Base-by-base conservation (phyloP, 2,888 invertebrate species). In the Carterocephalus palaemon region DNA sequence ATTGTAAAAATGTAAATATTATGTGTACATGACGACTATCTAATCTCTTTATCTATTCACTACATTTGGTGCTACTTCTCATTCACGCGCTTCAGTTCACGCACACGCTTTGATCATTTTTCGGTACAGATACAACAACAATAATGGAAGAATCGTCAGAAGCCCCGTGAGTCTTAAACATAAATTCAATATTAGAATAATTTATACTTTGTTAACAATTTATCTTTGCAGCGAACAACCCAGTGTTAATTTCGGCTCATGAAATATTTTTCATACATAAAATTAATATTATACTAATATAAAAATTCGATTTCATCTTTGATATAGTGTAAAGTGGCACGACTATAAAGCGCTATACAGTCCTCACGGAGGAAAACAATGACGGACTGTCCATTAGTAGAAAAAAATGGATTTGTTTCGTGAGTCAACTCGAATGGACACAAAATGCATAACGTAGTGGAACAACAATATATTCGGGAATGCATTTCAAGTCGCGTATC, bases 61-160 rank as follows among this genome's bases (percentile, higher is more conserved):
- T 34, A 8, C 12, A 36, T 29, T 36, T 7, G 9, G 15, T 29
- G 20, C 20, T 41, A 20, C 8, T 33, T 19, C 19, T 16, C n/a
- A 31, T 28, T 20, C 69, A 57, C 56, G n/a, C n/a, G n/a, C n/a
- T n/a, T n/a, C n/a, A n/a, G n/a, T n/a, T 47, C 54, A 51, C 57
- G 47, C 67, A 56, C 57, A 64, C 63, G 58, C 12, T 32, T 23
- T 22, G 34, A 8, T 34, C 3, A 17, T 10, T 22, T 12, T 12
- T 12, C 20, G 15, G 34, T 51, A 56, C 62, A 63, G 56, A 59
- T 62, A 64, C 64, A 65, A 68, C 64, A 72, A 71, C 68, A 81
- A 80, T 70, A 79, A 76, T 82, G 82, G 82, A 84, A 84, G 82
- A 80, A 60, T 72, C 67, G 56, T 74, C 62, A 77, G 81, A 81